Evolutionary conservation across 2,113 vertebrate species (phyloP), one percentile per base, ranked within the genome.

Genomic region (Synodontis membranacea): DNA sequence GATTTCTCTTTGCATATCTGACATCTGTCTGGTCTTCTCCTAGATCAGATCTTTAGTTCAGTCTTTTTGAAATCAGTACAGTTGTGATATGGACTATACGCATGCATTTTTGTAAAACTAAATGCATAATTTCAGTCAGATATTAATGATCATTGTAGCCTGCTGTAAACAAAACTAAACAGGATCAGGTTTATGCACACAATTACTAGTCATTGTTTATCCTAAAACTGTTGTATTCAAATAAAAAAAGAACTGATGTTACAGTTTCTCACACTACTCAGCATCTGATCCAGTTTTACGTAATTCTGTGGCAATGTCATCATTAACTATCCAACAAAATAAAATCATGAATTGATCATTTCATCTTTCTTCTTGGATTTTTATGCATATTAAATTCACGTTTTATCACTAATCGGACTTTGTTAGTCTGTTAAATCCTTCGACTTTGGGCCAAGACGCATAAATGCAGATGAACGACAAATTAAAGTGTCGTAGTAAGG

Each of bases 311-410:
- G 86, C 70, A 25, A 87, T 87, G 84, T 86, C 66, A 87, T 28
- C 72, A 80, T 83, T 58, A 87, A 86, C 66, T 86, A 80, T 87
- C 52, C 54, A 80, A 46, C 52, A 82, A 76, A 87, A 89, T 88
- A 89, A 86, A 87, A 84, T 64, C 12, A 48, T 81, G 25, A 80
- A 86, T 86, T 83, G 48, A 84, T 84, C 28, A n/a, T 76, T 28
- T 72, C 28, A 23, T 60, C 58, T 11, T 74, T 66, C 37, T 75
- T 62, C 34, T 86, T 64, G n/a, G 7, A 11, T 76, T 82, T 17
- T 46, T 78, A 31, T 52, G 46, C 12, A 31, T 52, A 12, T 28
- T 74, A 12, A 17, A 75, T 46, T 46, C 14, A n/a, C 15, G 1
- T 46, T 48, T 10, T 21, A 34, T 58, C 5, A 5, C 21, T 56